These are phyloP conservation scores for Osmerus mordax DNA, from an alignment of 2,113 vertebrate genomes.

Conservation along the genomic window DNA sequence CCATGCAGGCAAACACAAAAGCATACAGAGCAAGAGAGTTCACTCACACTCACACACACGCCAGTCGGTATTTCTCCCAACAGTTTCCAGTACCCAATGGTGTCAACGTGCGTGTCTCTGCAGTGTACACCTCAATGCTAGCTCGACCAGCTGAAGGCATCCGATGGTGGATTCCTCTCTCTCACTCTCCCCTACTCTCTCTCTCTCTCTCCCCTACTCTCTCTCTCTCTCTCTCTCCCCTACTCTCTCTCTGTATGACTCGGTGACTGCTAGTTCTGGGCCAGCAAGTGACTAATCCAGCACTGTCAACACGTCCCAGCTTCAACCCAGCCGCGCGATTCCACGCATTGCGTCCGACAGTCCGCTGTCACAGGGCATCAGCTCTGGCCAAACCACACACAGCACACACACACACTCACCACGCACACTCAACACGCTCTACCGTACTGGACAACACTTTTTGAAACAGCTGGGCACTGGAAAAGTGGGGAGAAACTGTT, in stretches of 20 bases:
- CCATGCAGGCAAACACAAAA: neutral
- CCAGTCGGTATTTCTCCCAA: neutral
- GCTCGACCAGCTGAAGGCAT: neutral
- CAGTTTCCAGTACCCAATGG: neutral
- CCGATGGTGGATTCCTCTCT: neutral
- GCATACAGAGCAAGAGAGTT: neutral
- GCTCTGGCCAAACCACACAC: neutral
- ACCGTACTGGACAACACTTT: no score
- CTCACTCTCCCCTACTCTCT: neutral
- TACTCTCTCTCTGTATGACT: neutral
- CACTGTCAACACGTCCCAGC: neutral
- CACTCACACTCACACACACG: neutral
- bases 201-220: neutral
- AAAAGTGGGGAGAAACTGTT: no score
- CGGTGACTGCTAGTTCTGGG: neutral
- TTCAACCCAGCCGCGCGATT: neutral
- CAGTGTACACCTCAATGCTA: neutral
- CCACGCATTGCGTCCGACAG: neutral
- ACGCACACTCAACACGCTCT: no score
- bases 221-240: neutral
- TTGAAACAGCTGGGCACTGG: no score
- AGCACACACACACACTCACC: neutral
- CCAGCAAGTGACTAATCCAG: slow-evolving; percentile 14
- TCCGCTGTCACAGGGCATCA: slow-evolving; percentile 13
- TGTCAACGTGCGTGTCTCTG: neutral